Conservation (phyloP, 2,888 invertebrate species). For the Drosophila tanythrix region DNA sequence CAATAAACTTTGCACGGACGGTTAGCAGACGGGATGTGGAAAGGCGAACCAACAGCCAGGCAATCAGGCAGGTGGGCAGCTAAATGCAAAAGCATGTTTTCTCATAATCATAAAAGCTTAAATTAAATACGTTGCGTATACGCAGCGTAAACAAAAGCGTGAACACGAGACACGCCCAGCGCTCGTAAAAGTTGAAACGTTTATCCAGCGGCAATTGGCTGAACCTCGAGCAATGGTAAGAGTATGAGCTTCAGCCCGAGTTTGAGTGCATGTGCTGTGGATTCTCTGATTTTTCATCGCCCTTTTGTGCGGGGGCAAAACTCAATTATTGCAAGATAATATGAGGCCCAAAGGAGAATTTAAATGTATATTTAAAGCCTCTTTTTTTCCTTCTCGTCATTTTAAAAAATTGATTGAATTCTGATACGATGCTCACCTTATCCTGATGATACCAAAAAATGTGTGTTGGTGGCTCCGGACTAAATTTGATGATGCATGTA, state of each 20-base stretch:
- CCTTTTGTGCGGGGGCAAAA: constrained; percentile 46
- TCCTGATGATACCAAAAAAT: constrained; percentile 98
- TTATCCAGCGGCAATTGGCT: constrained; percentile 73
- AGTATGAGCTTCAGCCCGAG: constrained; percentile 20
- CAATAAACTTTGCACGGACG: constrained; percentile 6
- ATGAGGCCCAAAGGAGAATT: constrained; percentile 53
- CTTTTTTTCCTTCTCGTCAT: background rate
- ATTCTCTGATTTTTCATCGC: constrained; percentile 22
- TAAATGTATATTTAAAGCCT: constrained; percentile 18
- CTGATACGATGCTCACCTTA: constrained; percentile 88
- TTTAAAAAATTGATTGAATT: constrained; percentile 55
- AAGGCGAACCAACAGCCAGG: background rate
- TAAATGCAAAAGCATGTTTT: constrained; percentile 79
- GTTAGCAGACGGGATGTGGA: background rate
- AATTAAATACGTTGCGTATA: constrained; percentile 79
- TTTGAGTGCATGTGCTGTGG: constrained; percentile 29
- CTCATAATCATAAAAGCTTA: constrained; percentile 80
- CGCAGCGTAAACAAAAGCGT: constrained; percentile 68
- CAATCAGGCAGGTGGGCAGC: constrained; percentile 29
- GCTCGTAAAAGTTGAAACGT: constrained; percentile 77
- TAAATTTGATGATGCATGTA: constrained; percentile 91
- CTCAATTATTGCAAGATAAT: constrained; percentile 78
- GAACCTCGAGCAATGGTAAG: constrained; percentile 36
- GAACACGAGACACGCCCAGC: constrained; percentile 35
- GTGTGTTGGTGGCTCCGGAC: constrained; percentile 95